Conservation (phyloP, 2,888 invertebrate genomes). For the Lithodes maja region DNA sequence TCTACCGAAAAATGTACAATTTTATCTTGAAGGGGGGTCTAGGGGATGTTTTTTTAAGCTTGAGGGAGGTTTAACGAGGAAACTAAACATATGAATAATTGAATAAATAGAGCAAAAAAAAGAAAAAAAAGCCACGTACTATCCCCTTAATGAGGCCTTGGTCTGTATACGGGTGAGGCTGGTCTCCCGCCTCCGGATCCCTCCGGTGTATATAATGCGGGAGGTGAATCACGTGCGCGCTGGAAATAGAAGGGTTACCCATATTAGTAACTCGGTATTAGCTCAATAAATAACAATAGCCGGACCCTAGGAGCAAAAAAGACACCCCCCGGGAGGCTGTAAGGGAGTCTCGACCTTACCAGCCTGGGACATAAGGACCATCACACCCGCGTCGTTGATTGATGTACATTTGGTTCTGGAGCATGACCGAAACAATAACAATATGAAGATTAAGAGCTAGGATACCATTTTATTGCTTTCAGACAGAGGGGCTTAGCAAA, state of each 20-base stretch:
- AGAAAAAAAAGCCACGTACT: too few relatives aligned
- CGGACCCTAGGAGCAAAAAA: conserved; percentile 36
- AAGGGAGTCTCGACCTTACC: conserved; percentile 31
- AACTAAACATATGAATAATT: too few relatives aligned
- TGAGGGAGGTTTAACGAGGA: too few relatives aligned
- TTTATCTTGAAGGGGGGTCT: too few relatives aligned
- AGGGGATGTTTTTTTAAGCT: too few relatives aligned
- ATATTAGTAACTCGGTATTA: conserved; percentile 65
- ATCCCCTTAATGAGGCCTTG: neutral
- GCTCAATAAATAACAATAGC: conserved; percentile 66
- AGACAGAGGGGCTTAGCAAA: conserved; percentile 43
- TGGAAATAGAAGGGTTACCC: conserved; percentile 62
- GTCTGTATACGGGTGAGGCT: neutral
- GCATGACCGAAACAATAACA: conserved; percentile 68
- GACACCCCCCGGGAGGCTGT: conserved; percentile 2
- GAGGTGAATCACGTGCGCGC: conserved; percentile 61
- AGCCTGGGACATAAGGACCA: conserved; percentile 17
- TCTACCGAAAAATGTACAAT: too few relatives aligned
- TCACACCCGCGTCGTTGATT: conserved; percentile 36
- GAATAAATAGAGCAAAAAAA: too few relatives aligned
- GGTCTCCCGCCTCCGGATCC: conserved; percentile 13
- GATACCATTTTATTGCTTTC: conserved; percentile 65
- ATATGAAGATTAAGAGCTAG: conserved; percentile 67
- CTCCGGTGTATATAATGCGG: conserved; percentile 47
- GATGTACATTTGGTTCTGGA: conserved; percentile 62